These are phyloP conservation scores for Pterocles orientalis DNA, from an alignment of 2,113 vertebrate genomes.

Conservation along the genomic window DNA sequence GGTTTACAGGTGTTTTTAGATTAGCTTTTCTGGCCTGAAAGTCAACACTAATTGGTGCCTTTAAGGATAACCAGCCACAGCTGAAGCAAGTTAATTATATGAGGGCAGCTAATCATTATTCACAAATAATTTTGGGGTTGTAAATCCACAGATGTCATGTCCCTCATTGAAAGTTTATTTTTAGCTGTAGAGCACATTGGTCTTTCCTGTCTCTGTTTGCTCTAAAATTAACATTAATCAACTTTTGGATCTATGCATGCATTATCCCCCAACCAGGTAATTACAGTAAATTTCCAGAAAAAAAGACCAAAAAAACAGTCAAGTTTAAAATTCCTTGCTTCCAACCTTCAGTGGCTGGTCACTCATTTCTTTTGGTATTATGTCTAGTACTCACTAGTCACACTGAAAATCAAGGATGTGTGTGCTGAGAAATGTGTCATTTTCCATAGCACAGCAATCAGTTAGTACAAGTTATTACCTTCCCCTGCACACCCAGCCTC, in stretches of 20 bases:
- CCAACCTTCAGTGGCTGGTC: background rate
- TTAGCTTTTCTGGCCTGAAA: conserved; percentile 13
- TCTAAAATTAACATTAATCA: conserved; percentile 78
- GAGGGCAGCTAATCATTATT: conserved; percentile 57
- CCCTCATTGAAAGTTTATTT: conserved; percentile 49
- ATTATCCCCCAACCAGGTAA: conserved; percentile 49
- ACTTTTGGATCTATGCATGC: conserved; percentile 33
- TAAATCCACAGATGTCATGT: conserved; percentile 55
- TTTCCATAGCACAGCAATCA: conserved; percentile 34
- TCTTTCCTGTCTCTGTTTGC: conserved; percentile 69
- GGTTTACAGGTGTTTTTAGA: background rate
- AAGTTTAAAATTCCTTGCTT: conserved; percentile 41
- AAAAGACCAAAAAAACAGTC: background rate
- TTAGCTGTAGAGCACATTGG: conserved; percentile 52
- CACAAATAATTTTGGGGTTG: conserved; percentile 63
- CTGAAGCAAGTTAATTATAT: conserved; percentile 58
- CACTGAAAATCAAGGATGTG: background rate
- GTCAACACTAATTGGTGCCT: background rate
- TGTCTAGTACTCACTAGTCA: background rate
- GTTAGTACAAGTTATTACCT: conserved; percentile 24
- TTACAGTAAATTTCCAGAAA: conserved; percentile 52
- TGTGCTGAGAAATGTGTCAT: background rate
- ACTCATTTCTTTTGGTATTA: background rate
- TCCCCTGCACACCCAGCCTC: conserved; percentile 17
- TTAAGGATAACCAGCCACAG: background rate